phyloP scores from a whole-genome alignment of 2,888 invertebrate species.

The Leptura quadrifasciata region DNA sequence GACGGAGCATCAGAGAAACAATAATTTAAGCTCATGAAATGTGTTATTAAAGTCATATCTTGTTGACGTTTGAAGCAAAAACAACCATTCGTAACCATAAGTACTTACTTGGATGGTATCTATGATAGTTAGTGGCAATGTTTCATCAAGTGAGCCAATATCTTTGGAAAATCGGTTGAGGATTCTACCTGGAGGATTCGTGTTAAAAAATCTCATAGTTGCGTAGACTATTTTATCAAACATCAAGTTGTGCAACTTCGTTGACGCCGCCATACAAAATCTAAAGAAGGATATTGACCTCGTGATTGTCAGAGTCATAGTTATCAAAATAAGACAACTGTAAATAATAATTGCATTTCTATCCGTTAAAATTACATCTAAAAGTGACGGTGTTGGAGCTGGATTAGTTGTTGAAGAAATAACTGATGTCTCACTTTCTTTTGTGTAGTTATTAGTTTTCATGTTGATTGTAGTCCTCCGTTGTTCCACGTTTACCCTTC shows the following conservation, averaged over 20 bases:
- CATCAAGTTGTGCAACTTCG: conserved; percentile 76
- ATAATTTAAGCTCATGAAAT: too few relatives aligned
- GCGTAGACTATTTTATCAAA: conserved; percentile 78
- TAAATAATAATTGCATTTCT: conserved; percentile 70
- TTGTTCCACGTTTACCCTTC: conserved; percentile 45
- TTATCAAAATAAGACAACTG: conserved; percentile 57
- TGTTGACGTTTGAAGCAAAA: too few relatives aligned
- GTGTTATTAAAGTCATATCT: too few relatives aligned
- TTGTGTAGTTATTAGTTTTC: conserved; percentile 40
- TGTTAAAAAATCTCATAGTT: conserved; percentile 83
- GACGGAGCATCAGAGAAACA: too few relatives aligned
- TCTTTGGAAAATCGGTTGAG: conserved; percentile 85
- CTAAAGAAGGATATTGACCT: conserved; percentile 76
- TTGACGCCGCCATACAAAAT: conserved; percentile 76
- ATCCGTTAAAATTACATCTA: conserved; percentile 50
- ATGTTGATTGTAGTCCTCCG: conserved; percentile 12
- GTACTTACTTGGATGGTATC: conserved; percentile 73
- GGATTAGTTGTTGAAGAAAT: not conserved
- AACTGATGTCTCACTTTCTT: conserved; percentile 10
- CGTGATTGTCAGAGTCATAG: conserved; percentile 72
- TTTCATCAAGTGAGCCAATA: conserved; percentile 78
- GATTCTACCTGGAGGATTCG: conserved; percentile 80
- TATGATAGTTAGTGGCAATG: conserved; percentile 74
- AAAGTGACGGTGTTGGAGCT: conserved; percentile 31
- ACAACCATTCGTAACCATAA: too few relatives aligned